A percentile compares a stretch with the other conserved stretches of the same genome.
These are phyloP conservation scores for Ophion costatus DNA, from an alignment of 2,888 invertebrate species.

Conservation along the genomic window DNA sequence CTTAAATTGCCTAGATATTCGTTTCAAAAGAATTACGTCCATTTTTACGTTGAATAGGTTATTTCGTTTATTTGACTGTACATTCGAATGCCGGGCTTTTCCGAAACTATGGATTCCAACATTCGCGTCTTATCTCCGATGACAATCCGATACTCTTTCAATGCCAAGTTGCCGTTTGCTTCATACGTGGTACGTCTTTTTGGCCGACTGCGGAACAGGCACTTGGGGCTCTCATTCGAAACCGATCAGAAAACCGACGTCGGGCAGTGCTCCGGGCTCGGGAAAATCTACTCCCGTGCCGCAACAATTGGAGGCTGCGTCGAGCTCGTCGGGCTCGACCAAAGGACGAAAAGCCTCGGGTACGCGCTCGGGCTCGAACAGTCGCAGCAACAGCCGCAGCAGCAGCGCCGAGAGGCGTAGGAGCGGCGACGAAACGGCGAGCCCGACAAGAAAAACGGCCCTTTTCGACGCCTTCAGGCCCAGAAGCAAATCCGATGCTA, in stretches of 20 bases:
- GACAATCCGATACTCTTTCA: no score
- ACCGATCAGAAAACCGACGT: constrained; percentile 76
- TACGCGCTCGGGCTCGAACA: constrained; percentile 83
- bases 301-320: constrained; percentile 74
- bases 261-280: constrained; percentile 79
- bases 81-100: no score
- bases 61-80: no score
- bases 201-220: constrained; percentile 69
- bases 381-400: constrained; percentile 80
- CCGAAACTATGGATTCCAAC: no score
- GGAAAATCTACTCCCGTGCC: constrained; percentile 80
- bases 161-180: not conserved
- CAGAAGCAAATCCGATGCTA: constrained; percentile 91
- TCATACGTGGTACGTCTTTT: not conserved
- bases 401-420: constrained; percentile 80
- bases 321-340: constrained; percentile 76
- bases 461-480: constrained; percentile 93
- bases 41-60: no score
- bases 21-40: no score
- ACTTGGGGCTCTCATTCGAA: constrained; percentile 81
- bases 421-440: constrained; percentile 85
- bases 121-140: no score
- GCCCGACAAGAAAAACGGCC: constrained; percentile 89
- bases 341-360: constrained; percentile 78
- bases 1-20: no score